Conservation (phyloP, 2,888 invertebrate species). For the Laothoe populi region DNA sequence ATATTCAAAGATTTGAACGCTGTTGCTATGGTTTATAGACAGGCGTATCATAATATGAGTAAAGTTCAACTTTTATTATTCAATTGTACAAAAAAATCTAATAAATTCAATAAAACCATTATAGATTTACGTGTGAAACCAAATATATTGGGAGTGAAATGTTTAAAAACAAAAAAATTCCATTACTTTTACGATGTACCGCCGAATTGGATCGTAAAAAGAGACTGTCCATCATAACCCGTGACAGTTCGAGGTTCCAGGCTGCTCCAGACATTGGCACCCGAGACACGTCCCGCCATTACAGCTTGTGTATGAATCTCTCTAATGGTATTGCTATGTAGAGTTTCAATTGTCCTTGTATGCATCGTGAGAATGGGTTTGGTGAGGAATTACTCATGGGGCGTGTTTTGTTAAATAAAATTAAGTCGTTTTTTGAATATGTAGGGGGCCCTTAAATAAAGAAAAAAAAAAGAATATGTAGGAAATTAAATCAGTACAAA, state of each 20-base stretch:
- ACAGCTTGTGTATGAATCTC: background rate
- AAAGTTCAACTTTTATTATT: too few relatives aligned
- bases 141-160: conserved; percentile 11
- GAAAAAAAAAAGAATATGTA: too few relatives aligned
- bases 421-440: too few relatives aligned
- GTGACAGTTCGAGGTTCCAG: conserved; percentile 2
- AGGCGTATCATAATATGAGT: too few relatives aligned
- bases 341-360: conserved; percentile 16
- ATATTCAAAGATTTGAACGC: too few relatives aligned
- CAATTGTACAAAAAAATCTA: too few relatives aligned
- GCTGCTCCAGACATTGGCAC: background rate
- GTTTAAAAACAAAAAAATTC: conserved; percentile 20
- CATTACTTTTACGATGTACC: conserved; percentile 17
- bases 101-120: background rate
- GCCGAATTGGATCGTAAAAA: conserved; percentile 21
- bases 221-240: conserved; percentile 14
- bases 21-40: too few relatives aligned
- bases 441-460: too few relatives aligned
- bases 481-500: too few relatives aligned
- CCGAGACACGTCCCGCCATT: conserved; percentile 12
- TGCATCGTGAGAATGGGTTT: background rate
- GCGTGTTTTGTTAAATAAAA: too few relatives aligned
- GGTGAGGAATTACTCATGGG: background rate
- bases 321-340: conserved; percentile 16
- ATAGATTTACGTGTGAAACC: conserved; percentile 13